Percentiles rank a stretch among this genome's conserved stretches.
Evolutionary conservation across 2,113 vertebrate genomes (phyloP).

Genomic region (Kobus ellipsiprymnus): DNA sequence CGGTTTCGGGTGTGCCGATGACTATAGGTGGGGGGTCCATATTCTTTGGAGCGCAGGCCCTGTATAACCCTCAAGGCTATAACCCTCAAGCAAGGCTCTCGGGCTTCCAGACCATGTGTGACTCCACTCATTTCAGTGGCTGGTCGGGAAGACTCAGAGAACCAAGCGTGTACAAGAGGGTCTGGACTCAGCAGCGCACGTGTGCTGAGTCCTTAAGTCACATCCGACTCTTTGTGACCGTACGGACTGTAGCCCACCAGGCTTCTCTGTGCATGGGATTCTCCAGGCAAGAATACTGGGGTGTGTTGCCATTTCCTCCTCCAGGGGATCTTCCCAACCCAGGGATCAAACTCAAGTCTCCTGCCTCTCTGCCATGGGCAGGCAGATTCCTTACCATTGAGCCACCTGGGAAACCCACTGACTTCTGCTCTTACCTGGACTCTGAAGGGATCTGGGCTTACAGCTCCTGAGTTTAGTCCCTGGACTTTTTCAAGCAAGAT

Average conservation of each 20-base stretch:
- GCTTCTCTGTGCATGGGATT: background rate
- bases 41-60: background rate
- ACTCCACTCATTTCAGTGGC: background rate
- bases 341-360: background rate
- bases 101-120: background rate
- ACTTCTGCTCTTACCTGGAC: background rate
- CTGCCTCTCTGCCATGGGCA: background rate
- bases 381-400: background rate
- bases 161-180: background rate
- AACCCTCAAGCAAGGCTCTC: background rate
- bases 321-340: background rate
- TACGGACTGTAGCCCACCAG: background rate
- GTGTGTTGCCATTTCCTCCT: background rate
- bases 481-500: background rate
- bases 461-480: rapidly evolving
- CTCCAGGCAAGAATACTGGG: background rate
- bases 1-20: background rate
- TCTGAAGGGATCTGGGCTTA: background rate
- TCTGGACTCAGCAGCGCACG: rapidly evolving
- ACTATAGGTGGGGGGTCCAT: background rate
- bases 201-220: background rate
- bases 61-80: background rate
- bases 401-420: background rate
- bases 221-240: background rate
- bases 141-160: background rate